Evolutionary conservation across 2,797 vertebrate genomes (phyloP).

Genomic region (Chrysocyon brachyurus): DNA sequence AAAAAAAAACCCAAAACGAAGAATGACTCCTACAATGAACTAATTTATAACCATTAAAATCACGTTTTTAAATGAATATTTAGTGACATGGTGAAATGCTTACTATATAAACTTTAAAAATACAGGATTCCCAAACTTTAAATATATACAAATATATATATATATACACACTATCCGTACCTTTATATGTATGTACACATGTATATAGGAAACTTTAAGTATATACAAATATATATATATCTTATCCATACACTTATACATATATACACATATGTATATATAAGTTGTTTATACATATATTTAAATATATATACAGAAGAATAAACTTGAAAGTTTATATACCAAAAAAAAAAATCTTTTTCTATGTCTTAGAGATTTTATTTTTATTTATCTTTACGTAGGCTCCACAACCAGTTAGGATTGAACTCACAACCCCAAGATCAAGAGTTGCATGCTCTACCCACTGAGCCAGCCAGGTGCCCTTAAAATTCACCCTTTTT

Average conservation of each 20-base stretch:
- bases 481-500: background rate
- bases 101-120: slow-evolving; percentile 33
- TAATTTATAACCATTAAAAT: slow-evolving; percentile 32
- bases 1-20: background rate
- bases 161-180: too few species aligned
- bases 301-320: background rate
- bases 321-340: background rate
- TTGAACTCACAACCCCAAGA: background rate
- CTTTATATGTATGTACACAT: too few species aligned
- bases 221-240: background rate
- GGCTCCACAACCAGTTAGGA: background rate
- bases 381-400: background rate
- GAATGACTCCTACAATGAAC: background rate
- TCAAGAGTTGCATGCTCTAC: background rate
- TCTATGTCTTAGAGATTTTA: background rate
- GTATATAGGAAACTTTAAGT: background rate
- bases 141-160: background rate
- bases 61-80: slow-evolving; percentile 26
- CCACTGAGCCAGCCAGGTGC: background rate
- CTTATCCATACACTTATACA: too few species aligned
- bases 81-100: background rate
- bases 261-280: background rate
- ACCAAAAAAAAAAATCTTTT: background rate
- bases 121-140: background rate
- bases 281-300: background rate